phyloP scores from a whole-genome alignment of 2,888 invertebrate genomes.

The Toxonevra muliebris region DNA sequence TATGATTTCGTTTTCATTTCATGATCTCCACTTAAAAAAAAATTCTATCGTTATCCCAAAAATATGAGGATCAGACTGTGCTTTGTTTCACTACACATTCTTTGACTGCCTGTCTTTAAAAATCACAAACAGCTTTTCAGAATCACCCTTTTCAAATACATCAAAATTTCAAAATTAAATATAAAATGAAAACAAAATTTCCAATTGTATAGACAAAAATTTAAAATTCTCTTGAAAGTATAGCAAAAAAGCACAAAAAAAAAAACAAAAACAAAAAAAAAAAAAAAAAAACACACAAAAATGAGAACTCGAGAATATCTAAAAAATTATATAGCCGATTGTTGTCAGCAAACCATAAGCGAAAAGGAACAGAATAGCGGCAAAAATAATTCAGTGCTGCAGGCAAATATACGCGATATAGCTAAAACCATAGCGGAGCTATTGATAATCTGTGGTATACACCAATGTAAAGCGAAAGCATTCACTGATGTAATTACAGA shows the following conservation, averaged over 20 bases:
- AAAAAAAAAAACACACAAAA: no score
- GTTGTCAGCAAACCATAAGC: conserved; percentile 37
- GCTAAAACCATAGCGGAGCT: conserved; percentile 33
- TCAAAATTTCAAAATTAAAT: not conserved
- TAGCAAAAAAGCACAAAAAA: no score
- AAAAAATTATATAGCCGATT: conserved; percentile 42
- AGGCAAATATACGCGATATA: conserved; percentile 33
- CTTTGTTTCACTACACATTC: no score
- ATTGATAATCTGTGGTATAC: conserved; percentile 53
- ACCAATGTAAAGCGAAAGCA: conserved; percentile 49
- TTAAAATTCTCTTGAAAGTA: conserved; percentile 1
- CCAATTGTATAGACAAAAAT: not conserved
- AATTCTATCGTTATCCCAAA: no score
- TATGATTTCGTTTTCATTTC: no score
- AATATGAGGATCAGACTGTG: no score
- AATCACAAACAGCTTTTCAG: not conserved
- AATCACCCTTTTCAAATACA: not conserved
- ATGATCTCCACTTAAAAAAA: no score
- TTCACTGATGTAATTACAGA: conserved; percentile 50
- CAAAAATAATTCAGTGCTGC: conserved; percentile 12
- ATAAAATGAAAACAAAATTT: conserved; percentile 4
- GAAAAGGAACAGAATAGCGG: conserved; percentile 31
- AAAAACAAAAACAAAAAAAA: not conserved
- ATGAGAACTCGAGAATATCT: conserved; percentile 35
- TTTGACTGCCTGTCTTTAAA: no score